A percentile compares a stretch with the other conserved stretches of the same genome.
These are phyloP conservation scores for Nixonia krombeini DNA, from an alignment of 1,140 invertebrate genomes.

Conservation along the genomic window DNA sequence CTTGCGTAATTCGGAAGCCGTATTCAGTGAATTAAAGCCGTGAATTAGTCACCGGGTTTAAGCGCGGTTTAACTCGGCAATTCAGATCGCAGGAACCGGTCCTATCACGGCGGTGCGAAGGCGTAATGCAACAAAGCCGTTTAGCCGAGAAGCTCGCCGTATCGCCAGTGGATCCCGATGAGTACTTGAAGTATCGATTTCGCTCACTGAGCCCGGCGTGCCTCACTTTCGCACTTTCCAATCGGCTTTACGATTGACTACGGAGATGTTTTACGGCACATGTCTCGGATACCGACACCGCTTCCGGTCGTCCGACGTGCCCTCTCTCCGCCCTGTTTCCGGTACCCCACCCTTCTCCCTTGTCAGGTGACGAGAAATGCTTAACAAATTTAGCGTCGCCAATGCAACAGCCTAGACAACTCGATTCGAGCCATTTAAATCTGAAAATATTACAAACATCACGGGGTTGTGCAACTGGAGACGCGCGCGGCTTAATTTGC, in stretches of 20 bases:
- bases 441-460: too few species aligned
- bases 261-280: constrained; percentile 47
- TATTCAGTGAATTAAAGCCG: too few species aligned
- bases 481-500: too few species aligned
- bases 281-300: constrained; percentile 60
- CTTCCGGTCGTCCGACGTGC: constrained; percentile 60
- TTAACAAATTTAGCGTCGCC: constrained; percentile 20
- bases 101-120: too few species aligned
- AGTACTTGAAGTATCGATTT: background rate
- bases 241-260: constrained; percentile 28
- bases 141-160: background rate
- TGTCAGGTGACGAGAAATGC: constrained; percentile 13
- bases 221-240: constrained; percentile 14
- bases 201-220: background rate
- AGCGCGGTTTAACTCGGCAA: too few species aligned
- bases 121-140: constrained; percentile 2
- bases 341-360: constrained; percentile 35
- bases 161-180: background rate
- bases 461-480: too few species aligned
- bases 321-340: constrained; percentile 39
- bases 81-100: too few species aligned
- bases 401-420: background rate
- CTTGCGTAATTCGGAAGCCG: too few species aligned
- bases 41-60: too few species aligned
- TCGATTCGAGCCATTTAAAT: too few species aligned